phyloP scores from a whole-genome alignment of 2,888 invertebrate genomes.

The Pemphredon lugubris region DNA sequence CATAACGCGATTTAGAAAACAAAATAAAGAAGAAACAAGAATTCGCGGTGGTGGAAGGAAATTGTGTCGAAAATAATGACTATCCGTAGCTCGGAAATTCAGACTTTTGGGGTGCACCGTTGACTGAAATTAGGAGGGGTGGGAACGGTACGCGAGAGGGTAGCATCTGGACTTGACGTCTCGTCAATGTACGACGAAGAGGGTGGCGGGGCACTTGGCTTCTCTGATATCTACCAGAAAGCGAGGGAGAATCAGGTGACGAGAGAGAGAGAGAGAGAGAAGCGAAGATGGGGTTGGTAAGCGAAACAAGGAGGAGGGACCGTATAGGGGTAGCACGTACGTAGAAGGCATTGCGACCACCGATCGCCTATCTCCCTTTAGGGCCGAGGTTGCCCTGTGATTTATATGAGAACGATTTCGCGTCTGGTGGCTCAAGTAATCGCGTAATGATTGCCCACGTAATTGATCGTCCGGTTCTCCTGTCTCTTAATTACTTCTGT shows the following conservation, averaged over 20 bases:
- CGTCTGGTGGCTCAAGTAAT: constrained; percentile 73
- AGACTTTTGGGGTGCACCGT: constrained; percentile 35
- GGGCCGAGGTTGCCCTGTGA: constrained; percentile 71
- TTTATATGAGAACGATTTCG: constrained; percentile 78
- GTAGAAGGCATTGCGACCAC: constrained; percentile 50
- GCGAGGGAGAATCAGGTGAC: constrained; percentile 31
- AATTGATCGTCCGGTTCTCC: constrained; percentile 74
- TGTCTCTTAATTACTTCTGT: constrained; percentile 43
- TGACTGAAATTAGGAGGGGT: constrained; percentile 64
- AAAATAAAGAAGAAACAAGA: too few species aligned
- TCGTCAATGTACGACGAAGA: constrained; percentile 70
- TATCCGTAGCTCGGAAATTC: too few species aligned
- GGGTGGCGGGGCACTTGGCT: constrained; percentile 14
- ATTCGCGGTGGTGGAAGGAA: too few species aligned
- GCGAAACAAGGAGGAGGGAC: constrained; percentile 10
- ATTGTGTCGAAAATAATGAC: constrained; percentile 50
- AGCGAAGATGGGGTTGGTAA: neutral
- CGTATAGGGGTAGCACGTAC: too few species aligned
- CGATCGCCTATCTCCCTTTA: constrained; percentile 59
- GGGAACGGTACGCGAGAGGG: constrained; percentile 60
- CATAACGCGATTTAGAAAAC: too few species aligned
- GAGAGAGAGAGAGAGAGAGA: neutral
- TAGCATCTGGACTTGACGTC: constrained; percentile 74
- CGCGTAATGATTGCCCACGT: constrained; percentile 74
- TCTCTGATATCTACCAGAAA: constrained; percentile 22